Percentiles rank a stretch among this genome's conserved stretches.
phyloP scores from a whole-genome alignment of 2,113 vertebrate genomes.

The Cyphomyrus discorhynchus region DNA sequence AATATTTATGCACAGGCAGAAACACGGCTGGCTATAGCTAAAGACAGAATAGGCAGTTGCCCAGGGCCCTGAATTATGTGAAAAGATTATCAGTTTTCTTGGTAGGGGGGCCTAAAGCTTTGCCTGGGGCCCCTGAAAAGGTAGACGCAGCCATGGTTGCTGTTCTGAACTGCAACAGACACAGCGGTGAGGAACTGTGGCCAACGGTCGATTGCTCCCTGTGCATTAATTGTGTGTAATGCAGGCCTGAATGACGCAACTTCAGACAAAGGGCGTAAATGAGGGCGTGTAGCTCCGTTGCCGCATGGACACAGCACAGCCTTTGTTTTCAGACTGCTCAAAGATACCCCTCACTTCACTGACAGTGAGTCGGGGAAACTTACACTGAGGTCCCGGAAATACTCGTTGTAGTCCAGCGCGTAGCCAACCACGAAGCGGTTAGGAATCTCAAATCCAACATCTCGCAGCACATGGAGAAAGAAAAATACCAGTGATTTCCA shows the following conservation, averaged over 20 bases:
- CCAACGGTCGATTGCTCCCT: background rate
- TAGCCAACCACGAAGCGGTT: conserved; percentile 88
- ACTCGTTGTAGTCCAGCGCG: conserved; percentile 91
- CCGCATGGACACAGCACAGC: background rate
- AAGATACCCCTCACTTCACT: background rate
- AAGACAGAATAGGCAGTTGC: no score
- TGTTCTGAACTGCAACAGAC: background rate
- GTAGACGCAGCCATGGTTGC: background rate
- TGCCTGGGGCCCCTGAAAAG: background rate
- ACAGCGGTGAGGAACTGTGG: background rate
- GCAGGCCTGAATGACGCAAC: background rate
- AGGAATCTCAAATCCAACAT: conserved; percentile 90
- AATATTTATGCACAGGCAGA: background rate
- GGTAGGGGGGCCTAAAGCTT: background rate
- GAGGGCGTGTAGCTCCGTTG: background rate
- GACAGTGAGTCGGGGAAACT: conserved; percentile 45
- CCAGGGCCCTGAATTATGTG: background rate
- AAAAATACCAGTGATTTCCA: background rate
- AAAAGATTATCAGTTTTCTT: background rate
- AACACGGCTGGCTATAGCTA: background rate
- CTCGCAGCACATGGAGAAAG: conserved; percentile 50
- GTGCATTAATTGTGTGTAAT: background rate
- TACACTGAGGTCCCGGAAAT: conserved; percentile 88
- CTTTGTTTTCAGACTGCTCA: background rate
- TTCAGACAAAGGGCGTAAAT: background rate